These are phyloP conservation scores for Campylomormyrus numenius DNA, from an alignment of 2,113 vertebrate species.

Conservation along the genomic window DNA sequence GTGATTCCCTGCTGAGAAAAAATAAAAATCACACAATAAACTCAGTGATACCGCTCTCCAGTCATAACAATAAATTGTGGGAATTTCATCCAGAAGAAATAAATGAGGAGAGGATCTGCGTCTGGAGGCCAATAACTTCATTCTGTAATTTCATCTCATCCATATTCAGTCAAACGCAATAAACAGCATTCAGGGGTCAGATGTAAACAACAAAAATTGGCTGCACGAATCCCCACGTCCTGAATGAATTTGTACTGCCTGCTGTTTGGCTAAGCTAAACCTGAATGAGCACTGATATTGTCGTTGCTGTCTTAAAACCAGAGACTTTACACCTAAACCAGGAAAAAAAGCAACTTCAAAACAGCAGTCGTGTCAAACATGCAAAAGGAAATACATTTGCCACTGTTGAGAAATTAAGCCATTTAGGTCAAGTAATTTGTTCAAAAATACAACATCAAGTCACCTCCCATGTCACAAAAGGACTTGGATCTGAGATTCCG, in stretches of 20 bases:
- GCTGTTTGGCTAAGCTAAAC: background rate
- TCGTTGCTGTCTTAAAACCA: background rate
- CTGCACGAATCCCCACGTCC: background rate
- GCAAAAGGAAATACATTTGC: background rate
- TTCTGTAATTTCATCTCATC: background rate
- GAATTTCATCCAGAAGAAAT: slow-evolving; percentile 8
- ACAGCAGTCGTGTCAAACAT: background rate
- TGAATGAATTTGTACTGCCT: background rate
- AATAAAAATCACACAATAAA: background rate
- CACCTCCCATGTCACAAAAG: background rate
- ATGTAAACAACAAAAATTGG: background rate
- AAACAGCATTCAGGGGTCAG: background rate
- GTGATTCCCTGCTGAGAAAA: slow-evolving; percentile 48
- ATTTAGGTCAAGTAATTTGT: background rate
- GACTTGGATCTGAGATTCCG: background rate
- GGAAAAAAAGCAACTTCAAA: background rate
- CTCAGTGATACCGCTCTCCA: background rate
- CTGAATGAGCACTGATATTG: background rate
- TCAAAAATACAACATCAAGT: background rate
- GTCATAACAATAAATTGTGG: background rate
- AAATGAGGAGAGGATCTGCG: slow-evolving; percentile 22
- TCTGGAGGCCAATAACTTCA: background rate
- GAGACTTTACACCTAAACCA: background rate
- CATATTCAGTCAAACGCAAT: background rate
- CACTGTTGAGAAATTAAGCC: background rate